Evolutionary conservation across 2,113 vertebrate genomes (phyloP), one percentile per base, ranked within the genome.

Genomic region (Sigmodon hispidus): DNA sequence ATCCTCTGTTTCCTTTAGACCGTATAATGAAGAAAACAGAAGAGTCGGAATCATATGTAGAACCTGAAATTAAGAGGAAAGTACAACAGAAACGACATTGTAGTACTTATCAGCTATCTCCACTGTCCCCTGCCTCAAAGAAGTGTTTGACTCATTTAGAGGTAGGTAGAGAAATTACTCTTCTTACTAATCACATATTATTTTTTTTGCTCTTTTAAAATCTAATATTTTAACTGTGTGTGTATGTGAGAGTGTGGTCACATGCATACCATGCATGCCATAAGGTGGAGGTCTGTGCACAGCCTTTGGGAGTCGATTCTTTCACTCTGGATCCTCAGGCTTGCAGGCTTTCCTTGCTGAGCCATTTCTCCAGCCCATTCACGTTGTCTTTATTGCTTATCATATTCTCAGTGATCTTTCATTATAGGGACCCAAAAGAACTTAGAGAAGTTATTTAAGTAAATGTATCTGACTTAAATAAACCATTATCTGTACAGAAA

Each of bases 11-110:
- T 79, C 13, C 19, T 79, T 84, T 97, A 99, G 98, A 98, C 93
- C 98, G 92, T 96, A 79, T 97, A 96, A 98, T 98, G 96, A 98
- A 98, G 91, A 98, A 98, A 95, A 95, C 94, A 76, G 98, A 98
- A 48, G 98, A 98, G 9, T 98, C 98, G 17, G 98, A 98, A 67
- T 97, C 98, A 15, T 97, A 98, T n/a, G 81, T 96, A 2, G 98
- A 99, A 43, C 97, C 95, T 89, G 98, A 98, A 97, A 97, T 98
- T 95, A 98, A 98, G 91, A 98, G 98, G 96, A 99, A 98, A 93
- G 98, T 98, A 89, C 98, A 98, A 93, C 98, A 98, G 95, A 98
- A 98, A 93, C 97, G 98, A 73, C 98, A 98, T 63, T 98, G 96
- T 97, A 98, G 91, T 96, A 96, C 97, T 0, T 98, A 97, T 75